phyloP scores from a whole-genome alignment of 2,797 vertebrate species.

The Anomalospiza imberbis region DNA sequence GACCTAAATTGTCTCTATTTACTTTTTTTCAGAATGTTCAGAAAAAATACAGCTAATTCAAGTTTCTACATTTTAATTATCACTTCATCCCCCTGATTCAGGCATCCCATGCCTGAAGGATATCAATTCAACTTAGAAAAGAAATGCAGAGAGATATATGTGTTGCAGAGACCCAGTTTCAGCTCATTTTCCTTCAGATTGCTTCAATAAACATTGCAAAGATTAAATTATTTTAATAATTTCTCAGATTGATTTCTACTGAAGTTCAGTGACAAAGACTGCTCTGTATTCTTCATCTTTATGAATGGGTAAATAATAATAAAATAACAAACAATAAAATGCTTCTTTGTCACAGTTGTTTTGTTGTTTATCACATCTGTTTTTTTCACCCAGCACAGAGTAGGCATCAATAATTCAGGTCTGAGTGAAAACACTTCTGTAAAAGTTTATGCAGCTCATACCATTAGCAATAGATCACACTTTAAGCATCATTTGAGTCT shows the following conservation, averaged over 20 bases:
- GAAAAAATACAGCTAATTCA: not conserved
- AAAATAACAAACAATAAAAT: constrained; percentile 41
- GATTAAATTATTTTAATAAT: constrained; percentile 39
- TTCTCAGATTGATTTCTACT: constrained; percentile 6
- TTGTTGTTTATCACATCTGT: constrained; percentile 41
- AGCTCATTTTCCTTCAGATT: not conserved
- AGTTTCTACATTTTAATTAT: not conserved
- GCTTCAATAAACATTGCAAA: not conserved
- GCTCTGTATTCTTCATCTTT: not conserved
- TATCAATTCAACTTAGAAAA: not conserved
- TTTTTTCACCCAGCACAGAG: not conserved
- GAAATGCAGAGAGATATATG: not conserved
- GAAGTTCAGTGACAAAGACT: not conserved
- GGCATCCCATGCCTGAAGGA: not conserved
- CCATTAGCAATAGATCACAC: constrained; percentile 51
- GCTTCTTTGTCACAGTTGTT: constrained; percentile 6
- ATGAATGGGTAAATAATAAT: constrained; percentile 44
- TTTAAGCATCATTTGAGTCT: not conserved
- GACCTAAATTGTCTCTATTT: not conserved
- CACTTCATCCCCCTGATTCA: not conserved
- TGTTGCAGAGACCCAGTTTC: not conserved
- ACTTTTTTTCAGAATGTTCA: not conserved
- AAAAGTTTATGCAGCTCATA: constrained; percentile 38
- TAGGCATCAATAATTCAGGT: constrained; percentile 60
- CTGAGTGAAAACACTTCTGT: constrained; percentile 42